These are phyloP conservation scores for Turritopsis rubra DNA, from an alignment of 30 jellyfish, hydroid and myxozoan species.

Conservation along the genomic window DNA sequence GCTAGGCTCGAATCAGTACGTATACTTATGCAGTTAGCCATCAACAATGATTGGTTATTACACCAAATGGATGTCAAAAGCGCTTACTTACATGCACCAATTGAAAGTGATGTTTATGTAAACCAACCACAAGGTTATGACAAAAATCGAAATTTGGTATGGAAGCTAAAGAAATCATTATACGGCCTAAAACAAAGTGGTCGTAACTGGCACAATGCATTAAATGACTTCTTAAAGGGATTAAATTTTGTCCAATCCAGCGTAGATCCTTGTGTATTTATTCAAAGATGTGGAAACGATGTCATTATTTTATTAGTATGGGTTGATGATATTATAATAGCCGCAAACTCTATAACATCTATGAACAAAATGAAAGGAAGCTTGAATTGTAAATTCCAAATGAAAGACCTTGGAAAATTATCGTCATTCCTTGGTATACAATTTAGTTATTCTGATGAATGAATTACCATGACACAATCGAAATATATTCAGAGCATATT, in stretches of 20 bases:
- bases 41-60: slow-evolving; percentile 19
- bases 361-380: not conserved
- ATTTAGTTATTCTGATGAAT: not conserved
- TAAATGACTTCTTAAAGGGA: slow-evolving; percentile 14
- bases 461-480: slow-evolving; percentile 21
- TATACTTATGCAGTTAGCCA: slow-evolving; percentile 25
- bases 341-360: slow-evolving; percentile 12
- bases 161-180: not conserved
- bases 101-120: slow-evolving; percentile 36
- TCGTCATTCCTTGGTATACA: slow-evolving; percentile 28
- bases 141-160: not conserved
- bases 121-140: slow-evolving; percentile 41
- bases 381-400: slow-evolving; percentile 15
- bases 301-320: not conserved
- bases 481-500: not conserved
- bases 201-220: slow-evolving; percentile 32
- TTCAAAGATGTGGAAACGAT: not conserved
- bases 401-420: slow-evolving; percentile 44
- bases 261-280: slow-evolving; percentile 37
- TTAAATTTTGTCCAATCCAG: slow-evolving; percentile 22
- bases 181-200: slow-evolving; percentile 46
- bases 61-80: slow-evolving; percentile 26
- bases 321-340: slow-evolving; percentile 54
- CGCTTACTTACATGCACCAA: slow-evolving; percentile 41
- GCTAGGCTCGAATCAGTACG: slow-evolving; percentile 34